Base-by-base conservation (phyloP, 2,113 vertebrate genomes). In the Laticauda colubrina region DNA sequence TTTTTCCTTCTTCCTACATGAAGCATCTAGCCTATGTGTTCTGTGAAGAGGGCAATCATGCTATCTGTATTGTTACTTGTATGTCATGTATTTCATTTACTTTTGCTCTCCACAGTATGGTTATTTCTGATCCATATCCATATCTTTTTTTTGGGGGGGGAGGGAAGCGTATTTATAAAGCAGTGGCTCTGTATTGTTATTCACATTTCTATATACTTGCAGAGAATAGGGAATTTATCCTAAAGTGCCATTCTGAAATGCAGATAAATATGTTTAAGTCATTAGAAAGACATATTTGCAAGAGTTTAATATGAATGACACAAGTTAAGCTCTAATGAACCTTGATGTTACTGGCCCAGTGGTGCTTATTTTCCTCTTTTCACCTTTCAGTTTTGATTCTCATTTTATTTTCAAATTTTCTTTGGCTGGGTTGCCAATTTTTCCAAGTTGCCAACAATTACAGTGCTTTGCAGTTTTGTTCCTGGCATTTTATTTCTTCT, bases 81-180 rank as follows among this genome's bases (percentile, higher is more conserved):
- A 15, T 91, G 69, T 0, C 51, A n/a, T 91, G 87, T 54, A 81
- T 5, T 10, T n/a, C 61, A 59, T 88, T 89, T 0, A 34, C n/a
- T 88, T 14, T 11, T 85, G 2, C 34, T 92, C 57, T 91, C 85
- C 87, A n/a, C 26, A 92, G 34, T 5, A 61, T 59, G 93, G 85
- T 91, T 94, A 53, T 91, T 94, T 48, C 3, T 92, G 53, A 3
- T 92, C 54, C 85, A 51, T 92, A 94, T 91, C 26, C 34, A 51
- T 51, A 34, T 89, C 24, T 29, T 90, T 87, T 45, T 85, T 94
- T 29, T 48, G 9, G 39, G 9, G 34, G 88, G 51, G 39, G 43
- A n/a, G 94, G 43, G 57, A 5, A 43, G 9, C 87, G 56, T 48
- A 9, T 23, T 90, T 88, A 43, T 86, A 54, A 94, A 93, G 55